phyloP scores from a whole-genome alignment of 2,888 invertebrate genomes.

The Philonicus albiceps region DNA sequence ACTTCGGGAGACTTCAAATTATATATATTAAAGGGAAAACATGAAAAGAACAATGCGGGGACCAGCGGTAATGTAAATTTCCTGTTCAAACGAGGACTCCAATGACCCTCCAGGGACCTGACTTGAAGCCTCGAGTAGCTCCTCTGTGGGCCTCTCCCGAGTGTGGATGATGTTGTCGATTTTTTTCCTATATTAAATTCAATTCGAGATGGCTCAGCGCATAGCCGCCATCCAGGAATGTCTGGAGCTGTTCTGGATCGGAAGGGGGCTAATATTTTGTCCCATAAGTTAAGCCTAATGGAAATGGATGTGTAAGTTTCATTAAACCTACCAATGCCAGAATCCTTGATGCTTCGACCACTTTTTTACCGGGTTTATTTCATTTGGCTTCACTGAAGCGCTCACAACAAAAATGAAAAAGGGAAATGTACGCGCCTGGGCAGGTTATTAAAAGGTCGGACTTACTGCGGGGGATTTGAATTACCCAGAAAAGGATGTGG shows the following conservation, averaged over 20 bases:
- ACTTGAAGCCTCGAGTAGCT: slow-evolving; percentile 13
- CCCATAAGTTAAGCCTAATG: slow-evolving; percentile 15
- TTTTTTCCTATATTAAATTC: slow-evolving; percentile 25
- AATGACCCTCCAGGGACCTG: slow-evolving; percentile 38
- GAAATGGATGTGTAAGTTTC: slow-evolving; percentile 33
- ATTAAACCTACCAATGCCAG: neutral
- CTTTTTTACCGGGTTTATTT: neutral
- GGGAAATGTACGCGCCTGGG: neutral
- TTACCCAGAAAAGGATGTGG: slow-evolving; percentile 27
- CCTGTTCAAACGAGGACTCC: slow-evolving; percentile 22
- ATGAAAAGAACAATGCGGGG: slow-evolving; percentile 10
- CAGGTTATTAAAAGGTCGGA: slow-evolving; percentile 23
- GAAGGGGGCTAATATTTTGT: neutral
- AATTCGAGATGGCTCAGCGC: neutral
- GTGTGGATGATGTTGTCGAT: neutral
- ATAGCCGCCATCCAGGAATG: neutral
- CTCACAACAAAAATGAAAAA: neutral
- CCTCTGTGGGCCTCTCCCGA: neutral
- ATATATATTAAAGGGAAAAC: neutral
- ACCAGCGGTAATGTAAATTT: slow-evolving; percentile 31
- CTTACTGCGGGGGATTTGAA: neutral
- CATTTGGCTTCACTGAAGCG: neutral
- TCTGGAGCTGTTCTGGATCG: neutral
- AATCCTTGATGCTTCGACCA: neutral
- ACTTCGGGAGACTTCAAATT: neutral